Base-by-base conservation (phyloP, 2,113 vertebrate genomes). In the Cavia aperea region DNA sequence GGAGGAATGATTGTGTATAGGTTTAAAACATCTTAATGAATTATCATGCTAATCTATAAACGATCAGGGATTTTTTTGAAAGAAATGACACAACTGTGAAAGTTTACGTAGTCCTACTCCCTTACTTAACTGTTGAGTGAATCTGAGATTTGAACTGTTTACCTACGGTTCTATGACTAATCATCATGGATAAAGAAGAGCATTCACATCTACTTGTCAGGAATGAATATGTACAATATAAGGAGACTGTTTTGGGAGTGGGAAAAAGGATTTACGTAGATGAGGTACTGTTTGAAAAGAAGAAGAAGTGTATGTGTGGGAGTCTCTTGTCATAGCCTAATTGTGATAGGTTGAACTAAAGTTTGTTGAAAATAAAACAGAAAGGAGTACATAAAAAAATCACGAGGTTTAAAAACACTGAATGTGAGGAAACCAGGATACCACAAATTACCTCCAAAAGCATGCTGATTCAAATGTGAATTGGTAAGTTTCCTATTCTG, bases 1-100 rank as follows among this genome's bases (percentile, higher is more conserved):
- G 39, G 75, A 62, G 81, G 58, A 92, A 79, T 92, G 43, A 85
- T 10, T 90, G 39, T 39, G 39, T 39, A 2, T 77, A 39, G 93
- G 11, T 81, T 92, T 88, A 94, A 90, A 92, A 14, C 43, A 96
- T 93, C 87, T 72, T 81, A 93, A 77, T 94, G 24, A 56, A 33
- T 81, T 94, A 4, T 79, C 15, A 0, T 77, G 13, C 11, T 81
- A 49, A 11, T 68, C 21, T 73, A n/a, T 18, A 82, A 86, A 75
- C 2, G 23, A 75, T 23, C 83, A 33, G 31, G n/a, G 54, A 81
- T 88, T 60, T 85, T 43, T 73, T 54, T 60, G 73, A 24, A 81
- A 70, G 29, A 91, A 88, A 26, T 86, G 9, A 23, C 89, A 65
- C 43, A 70, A 70, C 86, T 49, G 73, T 81, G 84, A 7, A 73